Evolutionary conservation across 2,888 invertebrate species (phyloP), one percentile per base, ranked within the genome.

Genomic region (Scaptomyza polygonia): DNA sequence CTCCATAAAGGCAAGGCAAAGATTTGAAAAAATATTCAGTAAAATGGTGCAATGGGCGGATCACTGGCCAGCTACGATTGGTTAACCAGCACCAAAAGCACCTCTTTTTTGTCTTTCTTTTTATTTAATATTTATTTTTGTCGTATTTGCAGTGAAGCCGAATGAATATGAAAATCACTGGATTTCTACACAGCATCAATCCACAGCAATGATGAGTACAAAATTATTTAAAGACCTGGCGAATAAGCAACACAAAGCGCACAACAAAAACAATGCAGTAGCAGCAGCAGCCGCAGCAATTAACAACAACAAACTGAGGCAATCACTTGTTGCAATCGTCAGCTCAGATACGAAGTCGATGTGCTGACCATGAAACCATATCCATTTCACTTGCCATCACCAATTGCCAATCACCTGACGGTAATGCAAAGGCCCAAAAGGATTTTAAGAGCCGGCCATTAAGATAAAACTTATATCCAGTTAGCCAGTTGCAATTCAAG

Each of bases 121-220:
- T 16, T n/a, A n/a, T n/a, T 40, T 54, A 32, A 57, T 59, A 47
- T 29, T 32, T 44, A 16, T 55, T 55, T 49, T 57, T 49, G 55
- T 76, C 82, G 79, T 75, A 85, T 80, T 83, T 83, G 81, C 86
- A 79, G 80, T 63, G 34, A 75, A 61, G 53, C 61, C 57, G 68
- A 86, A 75, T 84, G 85, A 86, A 82, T 84, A 72, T 81, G 78
- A 82, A 87, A 71, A 86, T 82, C 85, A 71, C 76, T 68, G 70
- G 76, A 85, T 87, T 82, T 78, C 87, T 81, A 76, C 87, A 82
- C 68, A 58, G 42, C 63, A 66, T 48, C 71, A 58, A 39, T 16
- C 49, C 45, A 21, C 16, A n/a, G 43, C 43, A 61, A 76, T 79
- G 80, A 86, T 80, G 80, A 69, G 69, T 72, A 57, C 62, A 73